A percentile compares a stretch with the other conserved stretches of the same genome.
phyloP scores from a whole-genome alignment of 2,797 vertebrate species.

The Sebastes dallii region DNA sequence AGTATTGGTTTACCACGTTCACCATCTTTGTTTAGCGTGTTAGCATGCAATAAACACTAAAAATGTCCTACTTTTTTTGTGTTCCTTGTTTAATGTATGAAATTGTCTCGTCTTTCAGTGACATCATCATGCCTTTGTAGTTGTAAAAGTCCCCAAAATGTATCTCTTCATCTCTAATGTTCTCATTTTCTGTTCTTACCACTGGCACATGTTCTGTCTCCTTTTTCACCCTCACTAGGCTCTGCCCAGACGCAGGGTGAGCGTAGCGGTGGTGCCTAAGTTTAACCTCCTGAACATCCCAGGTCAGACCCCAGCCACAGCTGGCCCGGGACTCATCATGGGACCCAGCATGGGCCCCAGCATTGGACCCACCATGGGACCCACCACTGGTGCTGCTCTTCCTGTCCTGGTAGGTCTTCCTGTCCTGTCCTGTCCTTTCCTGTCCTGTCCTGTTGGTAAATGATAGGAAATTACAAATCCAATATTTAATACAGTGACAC shows the following conservation, averaged over 20 bases:
- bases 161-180: background rate
- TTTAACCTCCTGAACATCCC: constrained; percentile 95
- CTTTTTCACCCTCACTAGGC: constrained; percentile 78
- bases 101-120: background rate
- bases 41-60: background rate
- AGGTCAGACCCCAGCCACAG: constrained; percentile 84
- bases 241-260: constrained; percentile 95
- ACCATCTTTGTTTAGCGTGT: background rate
- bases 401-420: constrained; percentile 85
- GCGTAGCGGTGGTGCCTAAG: constrained; percentile 97
- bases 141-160: background rate
- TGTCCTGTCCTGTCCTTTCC: constrained; percentile 39
- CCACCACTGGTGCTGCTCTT: constrained; percentile 70
- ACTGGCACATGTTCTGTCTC: constrained; percentile 21
- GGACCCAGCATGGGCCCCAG: background rate
- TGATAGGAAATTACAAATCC: constrained; percentile 29
- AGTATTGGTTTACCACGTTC: background rate
- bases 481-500: constrained; percentile 11
- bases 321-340: constrained; percentile 46
- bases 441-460: constrained; percentile 37
- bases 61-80: background rate
- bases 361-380: constrained; percentile 27
- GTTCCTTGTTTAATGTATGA: background rate
- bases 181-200: background rate
- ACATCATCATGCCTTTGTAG: background rate